Base-by-base conservation (phyloP, 2,888 invertebrate genomes). In the Chaetogeoica ovagalla region DNA sequence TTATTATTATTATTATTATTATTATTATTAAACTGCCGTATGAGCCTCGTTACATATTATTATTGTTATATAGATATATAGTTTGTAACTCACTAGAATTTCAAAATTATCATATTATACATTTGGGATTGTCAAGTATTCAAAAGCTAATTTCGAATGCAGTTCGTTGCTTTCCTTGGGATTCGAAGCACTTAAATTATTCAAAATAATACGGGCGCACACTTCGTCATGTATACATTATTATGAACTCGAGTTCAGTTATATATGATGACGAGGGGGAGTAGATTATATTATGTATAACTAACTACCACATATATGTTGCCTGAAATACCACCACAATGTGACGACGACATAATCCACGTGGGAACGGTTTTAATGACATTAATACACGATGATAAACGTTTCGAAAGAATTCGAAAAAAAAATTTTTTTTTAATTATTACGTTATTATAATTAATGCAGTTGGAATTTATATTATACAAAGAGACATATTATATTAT, bases 151-250 rank as follows among this genome's bases (percentile, higher is more conserved):
- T 71, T 71, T 71, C 15, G n/a, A 71, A n/a, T 43, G 7, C 9
- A n/a, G 55, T 57, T 77, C 13, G 43, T 55, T 19, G 15, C 23
- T 43, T 55, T 57, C 43, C 79, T 8, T 6, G 57, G n/a, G 79
- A 23, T 70, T 63, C 21, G n/a, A 21, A 21, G 39, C 43, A 65
- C 57, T 79, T 65, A 63, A 71, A 65, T 79, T 79, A 71, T 71
- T 79, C 39, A 65, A 79, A 52, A 70, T 63, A 63, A 77, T 23
- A 60, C 9, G 39, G 19, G n/a, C 62, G 17, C 48, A 69, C 60
- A 62, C 4, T 77, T 39, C 4, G 9, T 1, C 2, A 68, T 21
- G 59, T 59, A 76, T 30, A 30, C 4, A 30, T 30, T 30, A 19
- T 55, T 59, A 37, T 59, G 37, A 68, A 76, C 57, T n/a, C 21